A percentile compares a stretch with the other conserved stretches of the same genome.
Evolutionary conservation across 2,888 invertebrate genomes (phyloP).

Genomic region (Stomorhina lunata): DNA sequence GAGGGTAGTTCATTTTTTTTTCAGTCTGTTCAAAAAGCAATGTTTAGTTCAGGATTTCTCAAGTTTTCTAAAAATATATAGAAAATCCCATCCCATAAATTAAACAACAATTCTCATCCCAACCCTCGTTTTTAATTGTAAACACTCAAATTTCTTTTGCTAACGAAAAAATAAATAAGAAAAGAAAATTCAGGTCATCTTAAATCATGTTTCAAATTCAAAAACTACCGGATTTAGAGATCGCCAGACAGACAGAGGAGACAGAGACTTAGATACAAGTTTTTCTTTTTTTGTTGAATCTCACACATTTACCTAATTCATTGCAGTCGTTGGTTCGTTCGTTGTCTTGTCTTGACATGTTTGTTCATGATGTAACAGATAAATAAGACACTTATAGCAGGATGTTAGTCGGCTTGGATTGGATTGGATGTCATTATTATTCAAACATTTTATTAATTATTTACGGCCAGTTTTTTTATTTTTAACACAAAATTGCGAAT

Average conservation of each 20-base stretch:
- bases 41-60: no score
- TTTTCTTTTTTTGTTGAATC: not conserved
- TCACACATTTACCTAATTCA: not conserved
- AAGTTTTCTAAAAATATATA: no score
- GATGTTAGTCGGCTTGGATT: slow-evolving; percentile 18
- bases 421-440: slow-evolving; percentile 29
- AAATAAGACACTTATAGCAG: slow-evolving; percentile 5
- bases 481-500: slow-evolving; percentile 39
- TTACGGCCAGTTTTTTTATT: slow-evolving; percentile 16
- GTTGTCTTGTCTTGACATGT: slow-evolving; percentile 25
- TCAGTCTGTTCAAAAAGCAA: no score
- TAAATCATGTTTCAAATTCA: slow-evolving; percentile 26
- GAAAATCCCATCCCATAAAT: no score
- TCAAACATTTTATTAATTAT: slow-evolving; percentile 26
- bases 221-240: slow-evolving; percentile 55
- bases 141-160: slow-evolving; percentile 6
- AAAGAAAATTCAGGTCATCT: slow-evolving; percentile 59
- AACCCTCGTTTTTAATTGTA: no score
- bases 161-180: no score
- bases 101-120: no score
- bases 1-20: no score
- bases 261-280: no score
- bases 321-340: not conserved
- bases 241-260: not conserved
- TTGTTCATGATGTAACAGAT: slow-evolving; percentile 55